phyloP scores from a whole-genome alignment of 1,140 invertebrate species.

The Pseudomyrmex flavicornis region DNA sequence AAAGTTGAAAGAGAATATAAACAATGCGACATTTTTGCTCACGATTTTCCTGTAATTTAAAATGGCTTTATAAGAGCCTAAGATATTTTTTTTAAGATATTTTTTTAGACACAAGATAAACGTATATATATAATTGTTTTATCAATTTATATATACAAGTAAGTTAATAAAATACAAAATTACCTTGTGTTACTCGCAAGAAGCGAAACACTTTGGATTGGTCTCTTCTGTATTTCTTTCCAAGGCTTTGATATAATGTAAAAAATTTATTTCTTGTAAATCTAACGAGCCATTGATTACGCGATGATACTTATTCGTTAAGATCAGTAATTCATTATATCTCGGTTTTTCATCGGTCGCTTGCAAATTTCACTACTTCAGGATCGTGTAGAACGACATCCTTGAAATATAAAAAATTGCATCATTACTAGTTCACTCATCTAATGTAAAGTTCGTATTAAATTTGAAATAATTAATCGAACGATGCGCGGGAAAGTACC shows the following conservation, averaged over 20 bases:
- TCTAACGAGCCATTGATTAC: too few species aligned
- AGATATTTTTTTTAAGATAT: neutral
- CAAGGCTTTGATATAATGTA: neutral
- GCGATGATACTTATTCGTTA: too few species aligned
- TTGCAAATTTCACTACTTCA: constrained; percentile 1
- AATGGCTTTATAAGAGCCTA: neutral
- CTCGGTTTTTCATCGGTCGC: neutral
- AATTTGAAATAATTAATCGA: too few species aligned
- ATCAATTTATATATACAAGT: too few species aligned
- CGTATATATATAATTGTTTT: neutral
- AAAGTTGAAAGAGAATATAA: neutral
- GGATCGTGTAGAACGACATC: neutral
- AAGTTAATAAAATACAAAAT: neutral
- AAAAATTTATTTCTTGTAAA: neutral
- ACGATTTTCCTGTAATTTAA: neutral
- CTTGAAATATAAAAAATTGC: neutral
- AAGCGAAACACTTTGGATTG: neutral
- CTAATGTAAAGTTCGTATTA: too few species aligned
- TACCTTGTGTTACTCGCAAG: neutral
- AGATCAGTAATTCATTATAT: neutral
- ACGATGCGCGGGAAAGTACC: too few species aligned
- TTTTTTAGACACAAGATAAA: neutral
- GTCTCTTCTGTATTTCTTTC: neutral
- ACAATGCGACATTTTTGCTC: neutral
- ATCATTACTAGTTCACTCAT: too few species aligned